phyloP scores from a whole-genome alignment of 2,888 invertebrate species.

The Archips xylosteana region DNA sequence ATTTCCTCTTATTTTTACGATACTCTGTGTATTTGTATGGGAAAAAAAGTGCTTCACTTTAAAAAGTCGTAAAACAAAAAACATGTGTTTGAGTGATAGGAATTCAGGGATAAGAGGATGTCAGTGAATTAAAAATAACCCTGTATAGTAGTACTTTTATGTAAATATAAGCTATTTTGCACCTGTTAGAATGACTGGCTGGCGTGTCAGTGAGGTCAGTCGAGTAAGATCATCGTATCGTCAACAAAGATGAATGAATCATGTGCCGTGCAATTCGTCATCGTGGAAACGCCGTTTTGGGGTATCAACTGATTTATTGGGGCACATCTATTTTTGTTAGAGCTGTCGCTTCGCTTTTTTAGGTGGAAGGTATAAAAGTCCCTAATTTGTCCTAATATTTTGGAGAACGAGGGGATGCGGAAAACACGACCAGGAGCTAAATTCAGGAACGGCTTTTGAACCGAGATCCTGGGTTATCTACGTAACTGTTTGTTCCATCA shows the following conservation, averaged over 20 bases:
- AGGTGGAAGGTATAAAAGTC: background rate
- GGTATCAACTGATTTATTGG: background rate
- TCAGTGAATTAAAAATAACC: no score
- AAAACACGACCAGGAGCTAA: no score
- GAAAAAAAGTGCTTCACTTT: no score
- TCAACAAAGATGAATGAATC: background rate
- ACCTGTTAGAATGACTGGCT: constrained; percentile 3
- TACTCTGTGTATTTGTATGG: no score
- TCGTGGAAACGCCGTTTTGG: background rate
- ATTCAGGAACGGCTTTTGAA: no score
- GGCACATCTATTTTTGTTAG: background rate
- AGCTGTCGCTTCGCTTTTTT: background rate
- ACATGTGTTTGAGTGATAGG: no score
- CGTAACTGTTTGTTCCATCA: background rate
- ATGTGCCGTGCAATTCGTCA: background rate
- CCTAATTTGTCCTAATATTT: background rate
- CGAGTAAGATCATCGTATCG: background rate
- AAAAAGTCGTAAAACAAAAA: no score
- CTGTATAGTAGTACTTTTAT: no score
- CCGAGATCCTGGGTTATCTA: no score
- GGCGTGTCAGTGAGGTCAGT: background rate
- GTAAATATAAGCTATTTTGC: background rate
- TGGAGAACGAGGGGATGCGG: no score
- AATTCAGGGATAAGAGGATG: no score
- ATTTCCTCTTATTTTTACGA: no score